These are phyloP conservation scores for Lysiphlebus fabarum DNA, from an alignment of 1,140 invertebrate genomes.

Conservation along the genomic window DNA sequence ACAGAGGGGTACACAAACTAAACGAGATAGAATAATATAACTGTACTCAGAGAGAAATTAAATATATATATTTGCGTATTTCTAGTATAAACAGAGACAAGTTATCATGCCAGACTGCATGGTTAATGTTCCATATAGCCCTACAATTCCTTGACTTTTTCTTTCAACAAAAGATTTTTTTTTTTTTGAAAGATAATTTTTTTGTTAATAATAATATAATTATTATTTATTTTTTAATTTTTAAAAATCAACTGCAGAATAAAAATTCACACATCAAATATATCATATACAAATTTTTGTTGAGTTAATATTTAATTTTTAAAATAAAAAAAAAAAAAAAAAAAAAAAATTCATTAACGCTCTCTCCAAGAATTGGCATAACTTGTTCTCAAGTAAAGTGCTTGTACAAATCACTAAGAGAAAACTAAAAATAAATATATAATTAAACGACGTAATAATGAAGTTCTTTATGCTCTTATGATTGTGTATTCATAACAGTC, in stretches of 20 bases:
- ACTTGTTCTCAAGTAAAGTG: slow-evolving; percentile 41
- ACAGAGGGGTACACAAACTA: slow-evolving; percentile 2
- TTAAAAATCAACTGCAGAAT: too few relatives aligned
- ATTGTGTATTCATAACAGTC: slow-evolving; percentile 22
- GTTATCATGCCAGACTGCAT: slow-evolving; percentile 26
- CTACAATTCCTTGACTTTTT: slow-evolving; percentile 16
- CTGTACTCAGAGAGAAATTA: slow-evolving; percentile 3
- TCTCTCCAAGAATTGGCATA: slow-evolving; percentile 43
- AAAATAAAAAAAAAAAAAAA: slow-evolving; percentile 35
- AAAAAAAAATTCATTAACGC: slow-evolving; percentile 52
- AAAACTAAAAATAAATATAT: slow-evolving; percentile 50
- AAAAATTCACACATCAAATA: too few relatives aligned
- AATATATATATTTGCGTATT: slow-evolving; percentile 13
- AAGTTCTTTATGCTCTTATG: slow-evolving; percentile 43
- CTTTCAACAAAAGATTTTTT: slow-evolving; percentile 16
- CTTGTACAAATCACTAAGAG: neutral
- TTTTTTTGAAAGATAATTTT: neutral
- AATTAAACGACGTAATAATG: slow-evolving; percentile 52
- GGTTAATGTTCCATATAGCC: slow-evolving; percentile 45
- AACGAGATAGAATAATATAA: neutral
- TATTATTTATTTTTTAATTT: neutral
- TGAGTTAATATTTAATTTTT: too few relatives aligned
- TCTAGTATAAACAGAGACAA: neutral
- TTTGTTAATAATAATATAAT: neutral
- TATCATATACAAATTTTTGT: too few relatives aligned